A percentile compares a stretch with the other conserved stretches of the same genome.
Evolutionary conservation across 2,888 invertebrate species (phyloP).

Genomic region (Chloroclysta siterata): DNA sequence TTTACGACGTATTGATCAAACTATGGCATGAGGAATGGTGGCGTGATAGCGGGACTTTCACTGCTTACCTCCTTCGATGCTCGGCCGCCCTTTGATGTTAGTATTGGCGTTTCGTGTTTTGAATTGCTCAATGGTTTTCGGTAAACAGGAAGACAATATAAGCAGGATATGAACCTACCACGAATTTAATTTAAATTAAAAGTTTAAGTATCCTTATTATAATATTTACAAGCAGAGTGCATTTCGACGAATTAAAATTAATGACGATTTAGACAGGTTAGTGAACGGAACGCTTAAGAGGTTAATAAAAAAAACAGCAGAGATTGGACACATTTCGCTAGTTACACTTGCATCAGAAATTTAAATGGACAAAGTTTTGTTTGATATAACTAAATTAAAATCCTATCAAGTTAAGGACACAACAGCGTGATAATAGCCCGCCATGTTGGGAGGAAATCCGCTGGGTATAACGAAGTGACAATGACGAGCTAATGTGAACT

Average conservation of each 20-base stretch:
- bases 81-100: slow-evolving; percentile 24
- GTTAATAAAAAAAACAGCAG: background rate
- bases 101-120: slow-evolving; percentile 21
- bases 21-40: slow-evolving; percentile 1
- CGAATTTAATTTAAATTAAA: background rate
- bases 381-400: slow-evolving; percentile 2
- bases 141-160: slow-evolving; percentile 23
- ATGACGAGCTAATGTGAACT: slow-evolving; percentile 25
- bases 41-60: background rate
- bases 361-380: slow-evolving; percentile 5
- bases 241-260: background rate
- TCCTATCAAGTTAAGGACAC: slow-evolving; percentile 11
- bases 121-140: slow-evolving; percentile 20
- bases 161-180: slow-evolving; percentile 17
- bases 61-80: slow-evolving; percentile 2
- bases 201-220: background rate
- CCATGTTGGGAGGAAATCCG: slow-evolving; percentile 20
- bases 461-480: slow-evolving; percentile 21
- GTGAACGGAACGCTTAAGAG: background rate
- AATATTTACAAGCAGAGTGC: background rate
- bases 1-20: slow-evolving; percentile 11
- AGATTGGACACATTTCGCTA: background rate
- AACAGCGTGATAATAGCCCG: slow-evolving; percentile 16
- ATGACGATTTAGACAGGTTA: background rate
- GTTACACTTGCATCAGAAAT: background rate